phyloP scores from a whole-genome alignment of 2,888 invertebrate species.

The Thyatira batis region DNA sequence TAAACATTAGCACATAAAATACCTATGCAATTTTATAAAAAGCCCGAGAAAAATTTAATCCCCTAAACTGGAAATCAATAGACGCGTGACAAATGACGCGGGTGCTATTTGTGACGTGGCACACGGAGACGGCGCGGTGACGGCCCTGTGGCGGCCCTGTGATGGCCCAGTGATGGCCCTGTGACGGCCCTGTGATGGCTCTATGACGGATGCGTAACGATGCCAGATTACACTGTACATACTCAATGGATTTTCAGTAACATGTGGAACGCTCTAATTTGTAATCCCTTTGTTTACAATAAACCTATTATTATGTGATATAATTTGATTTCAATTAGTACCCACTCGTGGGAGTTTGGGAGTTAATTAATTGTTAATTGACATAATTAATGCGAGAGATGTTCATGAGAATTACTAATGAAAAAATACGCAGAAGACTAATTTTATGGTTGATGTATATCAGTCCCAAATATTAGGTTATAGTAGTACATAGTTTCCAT shows the following conservation, averaged over 20 bases:
- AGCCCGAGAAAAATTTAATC: background rate
- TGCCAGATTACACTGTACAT: slow-evolving; percentile 14
- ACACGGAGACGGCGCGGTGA: slow-evolving; percentile 7
- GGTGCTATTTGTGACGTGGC: slow-evolving; percentile 34
- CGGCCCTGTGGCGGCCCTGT: too few relatives aligned
- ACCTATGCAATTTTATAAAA: slow-evolving; percentile 11
- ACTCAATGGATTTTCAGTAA: slow-evolving; percentile 18
- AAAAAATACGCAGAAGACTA: background rate
- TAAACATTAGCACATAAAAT: background rate
- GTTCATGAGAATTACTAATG: background rate
- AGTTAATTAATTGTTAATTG: background rate
- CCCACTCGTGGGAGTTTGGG: background rate
- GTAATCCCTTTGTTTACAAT: slow-evolving; percentile 11
- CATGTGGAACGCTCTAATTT: slow-evolving; percentile 12
- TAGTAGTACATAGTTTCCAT: too few relatives aligned
- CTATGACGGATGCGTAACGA: slow-evolving; percentile 6
- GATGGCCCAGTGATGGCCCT: too few relatives aligned
- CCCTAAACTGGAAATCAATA: slow-evolving; percentile 48
- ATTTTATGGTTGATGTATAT: too few relatives aligned
- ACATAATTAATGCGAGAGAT: background rate
- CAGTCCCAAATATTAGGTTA: too few relatives aligned
- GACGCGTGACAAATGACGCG: slow-evolving; percentile 51
- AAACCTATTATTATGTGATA: background rate
- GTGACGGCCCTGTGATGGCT: slow-evolving; percentile 8
- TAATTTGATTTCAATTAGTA: slow-evolving; percentile 4